phyloP scores from a whole-genome alignment of 2,888 invertebrate species.

The Pammene aurita region DNA sequence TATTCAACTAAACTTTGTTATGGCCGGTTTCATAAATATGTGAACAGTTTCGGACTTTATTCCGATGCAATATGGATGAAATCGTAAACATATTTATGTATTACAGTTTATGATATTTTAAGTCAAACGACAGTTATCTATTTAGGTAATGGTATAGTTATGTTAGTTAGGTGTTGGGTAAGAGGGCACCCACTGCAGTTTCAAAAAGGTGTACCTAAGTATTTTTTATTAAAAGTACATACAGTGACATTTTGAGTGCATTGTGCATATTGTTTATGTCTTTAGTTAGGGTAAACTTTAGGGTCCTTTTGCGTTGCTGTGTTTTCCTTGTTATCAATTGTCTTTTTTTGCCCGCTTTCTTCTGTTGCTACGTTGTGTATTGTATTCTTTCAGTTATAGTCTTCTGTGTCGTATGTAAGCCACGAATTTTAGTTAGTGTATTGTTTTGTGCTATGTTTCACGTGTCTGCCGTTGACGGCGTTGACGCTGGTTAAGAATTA shows the following conservation, averaged over 20 bases:
- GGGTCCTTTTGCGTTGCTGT: too few species aligned
- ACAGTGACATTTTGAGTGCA: constrained; percentile 9
- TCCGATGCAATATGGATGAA: background rate
- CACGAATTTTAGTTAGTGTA: too few species aligned
- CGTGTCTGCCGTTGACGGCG: too few species aligned
- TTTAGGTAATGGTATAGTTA: background rate
- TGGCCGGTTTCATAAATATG: background rate
- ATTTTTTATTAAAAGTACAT: constrained; percentile 4
- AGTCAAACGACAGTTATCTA: background rate
- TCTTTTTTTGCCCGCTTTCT: too few species aligned
- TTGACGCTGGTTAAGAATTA: too few species aligned
- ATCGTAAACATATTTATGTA: background rate
- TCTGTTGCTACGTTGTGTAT: too few species aligned
- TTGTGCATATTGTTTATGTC: background rate
- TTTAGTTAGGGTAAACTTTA: too few species aligned
- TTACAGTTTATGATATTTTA: background rate
- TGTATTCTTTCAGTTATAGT: too few species aligned
- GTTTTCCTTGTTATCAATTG: too few species aligned
- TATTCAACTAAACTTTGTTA: background rate
- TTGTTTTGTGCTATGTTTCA: too few species aligned
- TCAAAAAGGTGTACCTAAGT: constrained; percentile 5
- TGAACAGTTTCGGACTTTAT: background rate
- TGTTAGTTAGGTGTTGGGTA: constrained; percentile 7
- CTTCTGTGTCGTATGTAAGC: too few species aligned
- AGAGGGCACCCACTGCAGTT: constrained; percentile 9